Base-by-base conservation (phyloP, 2,888 invertebrate species). In the Ormyrus thymus region DNA sequence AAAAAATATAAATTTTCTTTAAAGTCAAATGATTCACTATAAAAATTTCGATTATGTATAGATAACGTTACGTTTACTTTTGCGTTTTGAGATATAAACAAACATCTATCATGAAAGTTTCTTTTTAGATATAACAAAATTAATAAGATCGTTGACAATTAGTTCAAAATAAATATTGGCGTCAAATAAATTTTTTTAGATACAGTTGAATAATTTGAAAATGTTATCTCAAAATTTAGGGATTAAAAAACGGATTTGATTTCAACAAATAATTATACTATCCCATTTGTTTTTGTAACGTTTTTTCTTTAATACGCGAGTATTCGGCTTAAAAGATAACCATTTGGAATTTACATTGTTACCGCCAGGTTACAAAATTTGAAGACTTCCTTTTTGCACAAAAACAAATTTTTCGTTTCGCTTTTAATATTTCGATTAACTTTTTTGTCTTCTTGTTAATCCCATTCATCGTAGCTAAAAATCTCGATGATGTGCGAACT, bases 261-360 rank as follows among this genome's bases (percentile, higher is more conserved):
- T 43, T 61, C 45, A 43, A 73, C 29, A 62, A 61, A 71, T 45
- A 72, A 62, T 15, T 62, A 72, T 53, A 8, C 56, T 45, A n/a
- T 9, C 10, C 11, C 13, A 51, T 45, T 56, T 55, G 29, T 64
- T 48, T 73, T 73, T 56, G 73, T 65, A 73, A 73, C 73, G 56
- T 73, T 73, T 73, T 73, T 46, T n/a, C 65, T 73, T 73, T 73
- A 64, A 73, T 64, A 48, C 62, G 55, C 72, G 64, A 73, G 64
- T 73, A 73, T 73, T 73, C 15, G 53, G 56, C 55, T 64, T 73
- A 73, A 73, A 64, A 46, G 46, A 73, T 73, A 73, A 73, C 48
- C 64, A 65, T 64, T 73, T 64, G 55, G 29, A 65, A 65, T 65
- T 73, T 73, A 65, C 73, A 73, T 65, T 56, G 48, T 73, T 73